These are phyloP conservation scores for Oligia fasciuncula DNA, from an alignment of 2,888 invertebrate species.

Conservation along the genomic window DNA sequence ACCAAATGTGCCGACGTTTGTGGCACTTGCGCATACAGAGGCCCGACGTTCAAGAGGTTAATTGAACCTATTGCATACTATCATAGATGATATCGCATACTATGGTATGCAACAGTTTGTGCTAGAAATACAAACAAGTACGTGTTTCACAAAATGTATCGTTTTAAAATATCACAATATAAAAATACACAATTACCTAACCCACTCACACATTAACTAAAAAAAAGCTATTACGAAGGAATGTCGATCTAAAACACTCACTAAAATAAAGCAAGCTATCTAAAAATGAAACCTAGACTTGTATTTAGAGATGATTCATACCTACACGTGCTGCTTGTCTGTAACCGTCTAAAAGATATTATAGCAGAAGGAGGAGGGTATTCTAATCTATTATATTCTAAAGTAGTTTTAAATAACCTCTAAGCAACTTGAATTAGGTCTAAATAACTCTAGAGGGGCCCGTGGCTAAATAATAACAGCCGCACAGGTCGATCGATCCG, in stretches of 20 bases:
- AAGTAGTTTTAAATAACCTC: constrained; percentile 6
- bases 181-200: constrained; percentile 28
- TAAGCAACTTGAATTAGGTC: background rate
- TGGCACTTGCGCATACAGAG: too few relatives aligned
- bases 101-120: background rate
- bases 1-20: too few relatives aligned
- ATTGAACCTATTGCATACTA: too few relatives aligned
- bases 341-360: constrained; percentile 1
- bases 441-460: background rate
- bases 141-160: background rate
- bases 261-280: constrained; percentile 48
- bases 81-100: too few relatives aligned
- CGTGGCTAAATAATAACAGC: too few relatives aligned
- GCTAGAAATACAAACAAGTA: background rate
- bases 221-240: constrained; percentile 54
- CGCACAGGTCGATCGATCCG: too few relatives aligned
- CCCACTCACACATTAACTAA: constrained; percentile 10
- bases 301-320: constrained; percentile 51
- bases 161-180: constrained; percentile 18
- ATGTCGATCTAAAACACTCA: constrained; percentile 38
- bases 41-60: too few relatives aligned
- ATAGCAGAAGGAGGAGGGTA: constrained; percentile 8
- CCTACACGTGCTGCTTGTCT: constrained; percentile 31
- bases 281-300: constrained; percentile 50
- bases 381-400: too few relatives aligned